These are phyloP conservation scores for Scaptomyza polygonia DNA, from an alignment of 2,888 invertebrate species.

Conservation along the genomic window DNA sequence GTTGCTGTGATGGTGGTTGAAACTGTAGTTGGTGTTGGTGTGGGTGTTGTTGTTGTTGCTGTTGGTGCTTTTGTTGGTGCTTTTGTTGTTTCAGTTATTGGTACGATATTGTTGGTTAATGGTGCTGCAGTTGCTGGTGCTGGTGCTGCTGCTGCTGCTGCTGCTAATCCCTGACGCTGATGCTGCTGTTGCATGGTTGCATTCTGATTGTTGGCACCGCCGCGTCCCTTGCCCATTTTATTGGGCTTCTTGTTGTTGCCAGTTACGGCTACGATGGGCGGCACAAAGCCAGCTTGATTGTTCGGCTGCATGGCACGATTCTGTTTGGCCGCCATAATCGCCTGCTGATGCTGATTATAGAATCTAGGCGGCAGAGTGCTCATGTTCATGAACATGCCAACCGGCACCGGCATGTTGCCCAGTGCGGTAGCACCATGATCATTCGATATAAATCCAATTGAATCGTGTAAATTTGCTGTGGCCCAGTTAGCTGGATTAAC, in stretches of 20 bases:
- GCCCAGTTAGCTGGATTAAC: constrained; percentile 44
- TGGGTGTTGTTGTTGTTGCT: too few relatives aligned
- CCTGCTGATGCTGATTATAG: constrained; percentile 90
- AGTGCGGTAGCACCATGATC: constrained; percentile 90
- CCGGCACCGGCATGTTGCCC: constrained; percentile 94
- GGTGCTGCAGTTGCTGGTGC: background rate
- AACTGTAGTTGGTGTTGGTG: background rate
- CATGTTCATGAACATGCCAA: constrained; percentile 97
- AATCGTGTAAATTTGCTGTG: constrained; percentile 87
- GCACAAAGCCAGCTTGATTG: constrained; percentile 19
- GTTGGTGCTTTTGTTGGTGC: background rate
- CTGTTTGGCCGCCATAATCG: constrained; percentile 85
- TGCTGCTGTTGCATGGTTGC: background rate
- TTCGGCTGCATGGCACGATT: constrained; percentile 78
- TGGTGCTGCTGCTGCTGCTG: background rate
- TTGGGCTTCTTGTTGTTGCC: constrained; percentile 55
- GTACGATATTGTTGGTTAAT: background rate
- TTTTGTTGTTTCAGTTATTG: constrained; percentile 1
- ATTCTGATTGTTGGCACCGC: constrained; percentile 7
- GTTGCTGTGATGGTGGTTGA: constrained; percentile 6
- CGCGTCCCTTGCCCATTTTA: constrained; percentile 19
- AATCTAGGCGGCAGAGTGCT: constrained; percentile 90
- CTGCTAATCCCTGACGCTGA: background rate
- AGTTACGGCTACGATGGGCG: constrained; percentile 34
- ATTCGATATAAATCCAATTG: constrained; percentile 95